These are phyloP conservation scores for Lepus oiostolus DNA, from an alignment of 2,797 vertebrate species.

Conservation along the genomic window DNA sequence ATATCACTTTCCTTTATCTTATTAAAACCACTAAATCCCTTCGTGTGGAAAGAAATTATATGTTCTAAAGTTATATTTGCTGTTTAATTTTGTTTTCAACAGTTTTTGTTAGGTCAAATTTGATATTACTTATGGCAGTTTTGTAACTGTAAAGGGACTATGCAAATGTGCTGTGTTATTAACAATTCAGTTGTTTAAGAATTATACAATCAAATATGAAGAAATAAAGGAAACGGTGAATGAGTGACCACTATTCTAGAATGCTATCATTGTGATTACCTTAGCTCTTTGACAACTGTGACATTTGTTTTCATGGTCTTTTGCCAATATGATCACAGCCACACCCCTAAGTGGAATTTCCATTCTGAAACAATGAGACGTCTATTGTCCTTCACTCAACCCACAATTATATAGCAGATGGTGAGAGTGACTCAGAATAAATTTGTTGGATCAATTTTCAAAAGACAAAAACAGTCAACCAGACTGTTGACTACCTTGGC, in stretches of 20 bases:
- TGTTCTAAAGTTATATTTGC: neutral
- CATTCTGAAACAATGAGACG: conserved; percentile 58
- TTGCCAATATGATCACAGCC: conserved; percentile 62
- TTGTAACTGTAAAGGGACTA: neutral
- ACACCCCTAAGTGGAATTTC: conserved; percentile 66
- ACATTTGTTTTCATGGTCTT: conserved; percentile 63
- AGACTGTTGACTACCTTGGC: conserved; percentile 76
- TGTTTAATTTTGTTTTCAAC: conserved; percentile 3
- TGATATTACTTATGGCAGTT: neutral
- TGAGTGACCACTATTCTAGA: neutral
- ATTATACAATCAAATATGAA: conserved; percentile 25
- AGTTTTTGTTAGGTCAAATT: conserved; percentile 32
- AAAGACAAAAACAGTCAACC: conserved; percentile 76
- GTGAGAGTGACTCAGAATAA: conserved; percentile 76
- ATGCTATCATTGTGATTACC: neutral
- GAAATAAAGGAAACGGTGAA: neutral
- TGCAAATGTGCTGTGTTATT: neutral
- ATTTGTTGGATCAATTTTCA: conserved; percentile 81
- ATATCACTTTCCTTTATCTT: conserved; percentile 63
- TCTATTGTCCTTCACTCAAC: conserved; percentile 63
- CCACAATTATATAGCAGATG: conserved; percentile 80
- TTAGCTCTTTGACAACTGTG: conserved; percentile 50
- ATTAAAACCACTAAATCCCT: conserved; percentile 38
- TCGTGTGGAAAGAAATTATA: neutral
- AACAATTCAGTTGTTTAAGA: conserved; percentile 19